Base-by-base conservation (phyloP, 2,888 invertebrate species). In the Penaeus monodon region DNA sequence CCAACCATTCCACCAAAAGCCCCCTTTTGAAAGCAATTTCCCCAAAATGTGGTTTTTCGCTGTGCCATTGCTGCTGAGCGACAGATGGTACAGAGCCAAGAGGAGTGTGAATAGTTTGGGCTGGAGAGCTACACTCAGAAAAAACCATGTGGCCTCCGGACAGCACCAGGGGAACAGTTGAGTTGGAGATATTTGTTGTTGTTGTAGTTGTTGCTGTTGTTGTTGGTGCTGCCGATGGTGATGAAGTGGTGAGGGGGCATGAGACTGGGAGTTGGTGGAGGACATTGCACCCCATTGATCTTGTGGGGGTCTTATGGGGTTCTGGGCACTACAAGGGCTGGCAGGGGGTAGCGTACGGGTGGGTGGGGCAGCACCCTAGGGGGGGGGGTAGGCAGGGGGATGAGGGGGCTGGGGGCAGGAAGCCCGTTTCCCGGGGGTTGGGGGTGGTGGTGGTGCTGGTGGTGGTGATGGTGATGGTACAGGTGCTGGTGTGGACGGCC, bases 1-100 rank as follows among this genome's bases (percentile, higher is more conserved):
- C 90, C 63, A 88, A 90, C 29, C 90, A 83, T 90, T 17, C 90
- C 90, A 44, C 90, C 90, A 81, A 88, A 88, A 22, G 88, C 86
- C 74, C 74, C 86, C 77, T 10, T 88, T 89, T n/a, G 90, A 85
- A 14, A 90, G 84, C 66, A 90, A 74, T 90, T 66, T 90, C 90
- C 89, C 90, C 89, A 10, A 88, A 90, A 17, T 85, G 84, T 6
- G 90, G 90, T 77, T 90, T 90, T 90, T 24, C 81, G 76, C 63
- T 88, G 88, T 87, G 85, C 90, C 90, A 90, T 63, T 85, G 86
- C 24, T 84, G 89, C 64, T 84, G 80, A 24, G 88, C 84, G 68
- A 87, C 82, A 70, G 79, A 66, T 22, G 78, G 77, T 63, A 79
- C 77, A 14, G 86, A 87, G 22, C 86, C 83, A 17, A 83, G 79